These are phyloP conservation scores for Butastur rufipennis DNA, from an alignment of 2,113 vertebrate species.

Conservation along the genomic window DNA sequence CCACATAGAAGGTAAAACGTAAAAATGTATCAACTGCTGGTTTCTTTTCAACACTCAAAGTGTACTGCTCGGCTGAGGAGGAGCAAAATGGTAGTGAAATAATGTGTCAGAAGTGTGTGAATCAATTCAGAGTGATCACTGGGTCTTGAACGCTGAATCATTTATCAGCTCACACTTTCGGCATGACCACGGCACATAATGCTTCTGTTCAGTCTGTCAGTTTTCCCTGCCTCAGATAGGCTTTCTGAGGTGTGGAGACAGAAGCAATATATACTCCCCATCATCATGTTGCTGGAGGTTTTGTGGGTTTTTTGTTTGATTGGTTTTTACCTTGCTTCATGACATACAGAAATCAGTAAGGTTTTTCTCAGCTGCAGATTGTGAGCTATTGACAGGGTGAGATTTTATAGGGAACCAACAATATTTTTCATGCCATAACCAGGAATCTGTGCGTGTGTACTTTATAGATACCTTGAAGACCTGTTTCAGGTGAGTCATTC, in stretches of 20 bases:
- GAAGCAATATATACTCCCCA: background rate
- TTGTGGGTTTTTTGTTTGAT: background rate
- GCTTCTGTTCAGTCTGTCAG: background rate
- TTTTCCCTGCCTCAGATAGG: background rate
- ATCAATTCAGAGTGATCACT: background rate
- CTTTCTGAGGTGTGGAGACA: background rate
- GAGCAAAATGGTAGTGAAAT: background rate
- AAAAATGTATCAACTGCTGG: background rate
- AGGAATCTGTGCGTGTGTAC: background rate
- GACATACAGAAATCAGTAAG: background rate
- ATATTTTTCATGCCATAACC: background rate
- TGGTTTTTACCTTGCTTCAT: background rate
- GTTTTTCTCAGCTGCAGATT: background rate
- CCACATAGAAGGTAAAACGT: background rate
- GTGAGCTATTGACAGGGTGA: background rate
- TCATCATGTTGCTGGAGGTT: background rate
- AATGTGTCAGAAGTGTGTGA: background rate
- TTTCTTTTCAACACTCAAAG: background rate
- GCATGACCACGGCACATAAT: accelerated
- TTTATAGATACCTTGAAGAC: background rate
- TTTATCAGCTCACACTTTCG: background rate
- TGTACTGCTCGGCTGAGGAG: background rate
- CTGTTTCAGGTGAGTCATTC: background rate
- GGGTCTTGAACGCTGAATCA: background rate
- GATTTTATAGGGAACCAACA: background rate